phyloP scores from a whole-genome alignment of 30 jellyfish, hydroid and myxozoan genomes.

The Pelagia noctiluca region DNA sequence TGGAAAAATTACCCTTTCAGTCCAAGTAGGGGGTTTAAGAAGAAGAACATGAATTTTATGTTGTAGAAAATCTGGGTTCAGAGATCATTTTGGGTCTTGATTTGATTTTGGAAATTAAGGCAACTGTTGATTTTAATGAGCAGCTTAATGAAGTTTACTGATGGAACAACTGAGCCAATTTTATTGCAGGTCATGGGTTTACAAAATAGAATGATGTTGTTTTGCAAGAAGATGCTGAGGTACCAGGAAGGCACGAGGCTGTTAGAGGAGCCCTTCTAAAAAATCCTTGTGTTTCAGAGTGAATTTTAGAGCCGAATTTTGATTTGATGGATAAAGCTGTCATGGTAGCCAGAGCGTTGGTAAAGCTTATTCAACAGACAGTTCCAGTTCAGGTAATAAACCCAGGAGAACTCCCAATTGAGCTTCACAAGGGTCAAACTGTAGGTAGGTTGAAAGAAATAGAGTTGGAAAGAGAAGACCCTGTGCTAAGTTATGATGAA shows the following conservation, averaged over 20 bases:
- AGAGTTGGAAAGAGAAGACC: slow-evolving; percentile 8
- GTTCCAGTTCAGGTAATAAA: slow-evolving; percentile 28
- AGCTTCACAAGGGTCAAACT: slow-evolving; percentile 40
- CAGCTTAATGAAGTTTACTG: slow-evolving; percentile 23
- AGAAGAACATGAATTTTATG: slow-evolving; percentile 28
- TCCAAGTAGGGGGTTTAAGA: slow-evolving; percentile 11
- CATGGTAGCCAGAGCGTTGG: slow-evolving; percentile 37
- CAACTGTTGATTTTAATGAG: background rate
- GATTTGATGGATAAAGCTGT: slow-evolving; percentile 33
- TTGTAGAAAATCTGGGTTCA: slow-evolving; percentile 19
- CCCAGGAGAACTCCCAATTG: slow-evolving; percentile 44
- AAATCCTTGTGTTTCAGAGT: slow-evolving; percentile 16
- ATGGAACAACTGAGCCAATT: slow-evolving; percentile 33
- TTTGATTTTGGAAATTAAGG: slow-evolving; percentile 15
- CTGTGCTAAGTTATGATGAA: slow-evolving; percentile 11
- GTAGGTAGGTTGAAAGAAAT: slow-evolving; percentile 30
- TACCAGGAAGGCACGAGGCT: slow-evolving; percentile 30
- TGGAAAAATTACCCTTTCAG: slow-evolving; percentile 12
- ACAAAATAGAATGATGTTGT: slow-evolving; percentile 34
- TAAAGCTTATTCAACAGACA: slow-evolving; percentile 22
- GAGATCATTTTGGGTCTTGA: slow-evolving; percentile 35
- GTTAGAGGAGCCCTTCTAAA: slow-evolving; percentile 32
- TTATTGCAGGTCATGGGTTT: background rate
- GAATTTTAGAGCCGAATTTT: slow-evolving; percentile 8
- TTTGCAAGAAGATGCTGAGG: slow-evolving; percentile 44